A percentile compares a stretch with the other conserved stretches of the same genome.
Conservation (phyloP, 37 sponge, comb jelly and placozoan species). For the Halichondria panicea region DNA sequence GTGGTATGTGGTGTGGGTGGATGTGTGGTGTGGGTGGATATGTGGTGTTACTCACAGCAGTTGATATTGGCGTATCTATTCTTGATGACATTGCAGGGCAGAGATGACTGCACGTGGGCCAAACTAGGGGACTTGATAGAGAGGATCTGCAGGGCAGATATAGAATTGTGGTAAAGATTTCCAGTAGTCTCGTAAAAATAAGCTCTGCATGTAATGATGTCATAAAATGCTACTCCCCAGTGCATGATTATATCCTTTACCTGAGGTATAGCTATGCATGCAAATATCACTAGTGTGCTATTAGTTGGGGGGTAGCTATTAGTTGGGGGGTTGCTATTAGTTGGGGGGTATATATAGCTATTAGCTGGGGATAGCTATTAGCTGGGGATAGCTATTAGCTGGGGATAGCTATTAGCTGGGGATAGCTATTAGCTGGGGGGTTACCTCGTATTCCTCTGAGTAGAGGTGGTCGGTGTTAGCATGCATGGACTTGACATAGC, state of each 20-base stretch:
- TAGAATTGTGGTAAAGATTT: not conserved
- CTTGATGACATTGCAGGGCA: conserved; percentile 61
- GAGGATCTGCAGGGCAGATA: conserved; percentile 30
- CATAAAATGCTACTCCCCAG: not conserved
- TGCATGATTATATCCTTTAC: not conserved
- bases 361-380: not conserved
- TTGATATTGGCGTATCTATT: conserved; percentile 89
- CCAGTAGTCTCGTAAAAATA: not conserved
- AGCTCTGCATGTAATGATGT: not conserved
- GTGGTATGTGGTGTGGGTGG: too few species aligned
- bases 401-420: too few species aligned
- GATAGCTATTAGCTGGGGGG: not conserved
- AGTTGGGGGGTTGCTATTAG: too few species aligned
- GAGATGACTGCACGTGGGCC: conserved; percentile 39
- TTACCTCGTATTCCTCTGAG: conserved; percentile 82
- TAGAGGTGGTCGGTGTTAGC: conserved; percentile 75
- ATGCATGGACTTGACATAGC: conserved; percentile 46
- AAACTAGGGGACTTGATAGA: conserved; percentile 73
- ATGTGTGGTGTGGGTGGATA: not conserved
- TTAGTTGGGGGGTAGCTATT: too few species aligned
- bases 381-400: not conserved
- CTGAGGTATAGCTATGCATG: too few species aligned
- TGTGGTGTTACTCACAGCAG: conserved; percentile 53
- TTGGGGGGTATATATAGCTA: too few species aligned
- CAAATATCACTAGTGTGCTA: too few species aligned